phyloP scores from a whole-genome alignment of 2,113 vertebrate genomes.

The Thamnophis sirtalis region DNA sequence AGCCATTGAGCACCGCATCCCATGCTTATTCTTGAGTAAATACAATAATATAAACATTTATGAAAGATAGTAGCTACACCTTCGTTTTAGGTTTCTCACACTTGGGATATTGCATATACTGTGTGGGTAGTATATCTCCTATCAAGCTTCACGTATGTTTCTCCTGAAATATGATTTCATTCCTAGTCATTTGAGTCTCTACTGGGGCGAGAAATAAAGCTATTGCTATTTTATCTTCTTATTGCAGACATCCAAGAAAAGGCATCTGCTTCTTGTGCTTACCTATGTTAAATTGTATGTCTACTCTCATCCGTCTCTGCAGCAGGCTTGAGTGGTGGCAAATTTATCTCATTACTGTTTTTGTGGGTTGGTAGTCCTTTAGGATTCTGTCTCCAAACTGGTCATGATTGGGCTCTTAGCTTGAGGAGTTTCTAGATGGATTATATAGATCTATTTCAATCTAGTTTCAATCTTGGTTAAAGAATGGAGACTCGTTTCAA shows the following conservation, averaged over 20 bases:
- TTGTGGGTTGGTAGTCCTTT: background rate
- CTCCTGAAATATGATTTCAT: background rate
- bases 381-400: background rate
- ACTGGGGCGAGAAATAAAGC: background rate
- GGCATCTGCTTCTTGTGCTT: background rate
- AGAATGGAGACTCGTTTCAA: background rate
- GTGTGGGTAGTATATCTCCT: background rate
- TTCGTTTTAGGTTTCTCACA: background rate
- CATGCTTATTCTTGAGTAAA: background rate
- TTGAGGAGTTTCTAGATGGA: background rate
- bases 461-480: background rate
- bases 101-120: background rate
- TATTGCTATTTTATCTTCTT: background rate
- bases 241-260: background rate
- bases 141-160: background rate
- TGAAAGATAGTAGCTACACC: background rate
- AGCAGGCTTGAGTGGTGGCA: background rate
- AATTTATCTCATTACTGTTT: background rate
- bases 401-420: background rate
- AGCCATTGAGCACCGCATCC: background rate
- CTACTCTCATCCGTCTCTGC: background rate
- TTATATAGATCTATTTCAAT: background rate
- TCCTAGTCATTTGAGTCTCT: background rate
- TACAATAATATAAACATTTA: background rate
- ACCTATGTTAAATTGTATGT: background rate